Percentiles rank a stretch among this genome's conserved stretches.
Conservation (phyloP, 2,888 invertebrate species). For the Nyleta sp. region DNA sequence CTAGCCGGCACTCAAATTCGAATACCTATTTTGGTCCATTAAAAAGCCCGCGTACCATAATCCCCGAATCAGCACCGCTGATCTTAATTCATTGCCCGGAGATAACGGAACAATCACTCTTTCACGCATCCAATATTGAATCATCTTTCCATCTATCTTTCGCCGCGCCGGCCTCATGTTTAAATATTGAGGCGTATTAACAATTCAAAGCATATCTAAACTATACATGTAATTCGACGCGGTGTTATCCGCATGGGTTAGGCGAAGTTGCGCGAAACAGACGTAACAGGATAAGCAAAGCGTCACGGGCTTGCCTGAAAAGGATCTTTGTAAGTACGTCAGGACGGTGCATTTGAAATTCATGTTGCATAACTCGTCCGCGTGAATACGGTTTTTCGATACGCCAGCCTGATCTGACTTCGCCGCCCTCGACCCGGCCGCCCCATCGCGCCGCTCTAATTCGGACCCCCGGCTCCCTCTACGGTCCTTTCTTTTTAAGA, state of each 20-base stretch:
- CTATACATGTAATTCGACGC: constrained; percentile 54
- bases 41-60: too few species aligned
- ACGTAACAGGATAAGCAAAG: constrained; percentile 60
- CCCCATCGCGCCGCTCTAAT: constrained; percentile 28
- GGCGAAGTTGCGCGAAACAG: constrained; percentile 71
- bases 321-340: constrained; percentile 49
- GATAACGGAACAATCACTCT: too few species aligned
- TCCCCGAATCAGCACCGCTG: too few species aligned
- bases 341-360: constrained; percentile 70
- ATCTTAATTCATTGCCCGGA: too few species aligned
- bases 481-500: constrained; percentile 34
- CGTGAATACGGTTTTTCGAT: constrained; percentile 60
- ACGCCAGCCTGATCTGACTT: constrained; percentile 28
- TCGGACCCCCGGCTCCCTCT: constrained; percentile 6
- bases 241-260: constrained; percentile 72
- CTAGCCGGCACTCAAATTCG: too few species aligned
- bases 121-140: too few species aligned
- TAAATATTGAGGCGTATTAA: constrained; percentile 28
- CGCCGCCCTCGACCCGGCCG: background rate
- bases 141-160: too few species aligned
- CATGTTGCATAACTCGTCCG: constrained; percentile 65
- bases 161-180: background rate
- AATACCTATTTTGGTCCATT: too few species aligned
- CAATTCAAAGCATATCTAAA: constrained; percentile 25
- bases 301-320: constrained; percentile 66